Base-by-base conservation (phyloP, 2,888 invertebrate species). In the Mongoloraphidia duomilia region DNA sequence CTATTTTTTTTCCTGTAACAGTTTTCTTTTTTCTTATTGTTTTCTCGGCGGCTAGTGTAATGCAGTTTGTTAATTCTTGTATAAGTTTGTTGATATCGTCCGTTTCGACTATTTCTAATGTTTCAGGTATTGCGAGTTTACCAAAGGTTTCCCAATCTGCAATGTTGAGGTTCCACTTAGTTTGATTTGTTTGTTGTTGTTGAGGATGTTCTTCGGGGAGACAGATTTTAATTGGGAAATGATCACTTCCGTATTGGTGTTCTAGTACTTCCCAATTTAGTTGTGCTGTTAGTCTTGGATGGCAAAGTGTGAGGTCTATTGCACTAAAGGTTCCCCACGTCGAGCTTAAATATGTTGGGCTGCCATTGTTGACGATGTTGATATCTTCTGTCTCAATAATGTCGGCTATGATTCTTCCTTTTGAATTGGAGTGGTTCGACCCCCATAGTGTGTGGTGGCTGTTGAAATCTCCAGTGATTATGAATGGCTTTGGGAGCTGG, bases 221-320 rank as follows among this genome's bases (percentile, higher is more conserved):
- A 6, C 26, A 26, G 6, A 26, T 26, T 26, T 26, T 26, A 6
- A 26, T 26, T 6, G 57, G 57, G 33, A 52, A 56, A 14, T 57
- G 56, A 37, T 58, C 56, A n/a, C 53, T 55, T 12, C 50, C 50
- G 36, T 54, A 50, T 9, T 47, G 26, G 1, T 56, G 44, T 0
- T 46, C 34, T 26, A 45, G 2, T 10, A 41, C 13, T 41, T 46
- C 36, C 34, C 14, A 47, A 11, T 10, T 8, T 9, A 47, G 13
- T 2, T 11, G n/a, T 35, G 47, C 14, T 47, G 42, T 13, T 17
- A 47, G 14, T 12, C 14, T 2, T 6, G 42, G 41, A 12, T 42
- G n/a, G 11, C 36, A 36, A 6, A 47, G n/a, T 14, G 42, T 33
- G 9, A 47, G 41, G 14, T 47, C 42, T 35, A 42, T 47, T 9